Conservation (phyloP, 2,797 vertebrate species). For the Bradypus variegatus region DNA sequence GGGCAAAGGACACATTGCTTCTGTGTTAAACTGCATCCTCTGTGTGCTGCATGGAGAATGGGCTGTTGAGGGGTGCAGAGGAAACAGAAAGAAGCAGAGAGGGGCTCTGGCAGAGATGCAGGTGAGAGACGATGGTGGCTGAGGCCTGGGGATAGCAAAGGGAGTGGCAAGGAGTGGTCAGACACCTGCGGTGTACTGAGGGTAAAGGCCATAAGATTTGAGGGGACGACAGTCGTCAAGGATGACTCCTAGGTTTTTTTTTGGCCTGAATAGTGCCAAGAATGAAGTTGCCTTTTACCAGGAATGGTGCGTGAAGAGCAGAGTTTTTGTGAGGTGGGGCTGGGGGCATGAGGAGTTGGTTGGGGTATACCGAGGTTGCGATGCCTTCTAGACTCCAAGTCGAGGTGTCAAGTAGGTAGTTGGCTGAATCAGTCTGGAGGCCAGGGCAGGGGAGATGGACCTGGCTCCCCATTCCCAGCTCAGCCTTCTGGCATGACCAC, state of each 20-base stretch:
- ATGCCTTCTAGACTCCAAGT: background rate
- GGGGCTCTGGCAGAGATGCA: background rate
- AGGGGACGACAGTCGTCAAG: background rate
- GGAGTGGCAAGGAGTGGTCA: background rate
- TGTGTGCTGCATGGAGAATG: background rate
- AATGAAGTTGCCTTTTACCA: background rate
- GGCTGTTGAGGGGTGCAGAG: background rate
- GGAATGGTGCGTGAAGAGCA: background rate
- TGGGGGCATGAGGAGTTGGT: background rate
- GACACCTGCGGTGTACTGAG: background rate
- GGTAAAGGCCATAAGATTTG: too few species aligned
- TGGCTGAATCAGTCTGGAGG: background rate
- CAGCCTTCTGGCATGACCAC: background rate
- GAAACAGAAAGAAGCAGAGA: background rate
- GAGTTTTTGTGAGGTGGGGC: background rate
- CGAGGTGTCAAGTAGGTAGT: background rate
- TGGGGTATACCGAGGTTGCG: background rate
- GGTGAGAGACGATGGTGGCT: background rate
- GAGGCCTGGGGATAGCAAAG: background rate
- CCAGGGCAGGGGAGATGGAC: background rate
- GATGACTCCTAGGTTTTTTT: background rate
- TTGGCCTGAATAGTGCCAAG: background rate
- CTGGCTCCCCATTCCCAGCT: rapidly evolving
- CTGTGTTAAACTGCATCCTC: background rate
- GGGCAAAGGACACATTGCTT: background rate